Conservation (phyloP, 2,797 vertebrate genomes). For the Smutsia gigantea region DNA sequence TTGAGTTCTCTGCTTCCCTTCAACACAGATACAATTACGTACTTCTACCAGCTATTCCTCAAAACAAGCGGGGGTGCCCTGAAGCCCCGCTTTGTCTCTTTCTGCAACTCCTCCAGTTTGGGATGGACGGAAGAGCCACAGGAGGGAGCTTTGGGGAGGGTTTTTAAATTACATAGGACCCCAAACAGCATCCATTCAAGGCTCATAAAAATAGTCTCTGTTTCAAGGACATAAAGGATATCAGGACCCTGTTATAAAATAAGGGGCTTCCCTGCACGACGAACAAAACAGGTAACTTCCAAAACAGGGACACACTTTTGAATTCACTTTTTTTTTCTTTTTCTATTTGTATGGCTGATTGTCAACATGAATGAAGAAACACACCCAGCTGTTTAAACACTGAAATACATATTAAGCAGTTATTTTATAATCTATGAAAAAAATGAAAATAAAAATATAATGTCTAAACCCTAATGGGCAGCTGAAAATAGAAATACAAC, state of each 20-base stretch:
- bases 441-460: not conserved
- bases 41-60: too few species aligned
- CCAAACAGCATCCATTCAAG: not conserved
- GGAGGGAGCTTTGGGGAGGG: accelerated
- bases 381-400: too few species aligned
- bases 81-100: not conserved
- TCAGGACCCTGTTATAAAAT: too few species aligned
- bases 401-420: not conserved
- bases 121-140: accelerated
- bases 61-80: too few species aligned
- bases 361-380: not conserved
- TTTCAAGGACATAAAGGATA: not conserved
- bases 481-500: not conserved
- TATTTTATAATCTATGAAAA: not conserved
- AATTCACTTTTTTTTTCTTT: not conserved
- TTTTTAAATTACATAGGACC: accelerated
- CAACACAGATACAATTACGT: accelerated
- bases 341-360: too few species aligned
- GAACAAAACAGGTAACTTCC: not conserved
- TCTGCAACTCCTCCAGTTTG: not conserved
- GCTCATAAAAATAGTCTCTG: not conserved
- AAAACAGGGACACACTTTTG: accelerated
- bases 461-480: not conserved
- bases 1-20: accelerated
- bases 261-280: not conserved